Percentiles rank a stretch among this genome's conserved stretches.
These are phyloP conservation scores for Eulithis prunata DNA, from an alignment of 2,888 invertebrate species.

Conservation along the genomic window DNA sequence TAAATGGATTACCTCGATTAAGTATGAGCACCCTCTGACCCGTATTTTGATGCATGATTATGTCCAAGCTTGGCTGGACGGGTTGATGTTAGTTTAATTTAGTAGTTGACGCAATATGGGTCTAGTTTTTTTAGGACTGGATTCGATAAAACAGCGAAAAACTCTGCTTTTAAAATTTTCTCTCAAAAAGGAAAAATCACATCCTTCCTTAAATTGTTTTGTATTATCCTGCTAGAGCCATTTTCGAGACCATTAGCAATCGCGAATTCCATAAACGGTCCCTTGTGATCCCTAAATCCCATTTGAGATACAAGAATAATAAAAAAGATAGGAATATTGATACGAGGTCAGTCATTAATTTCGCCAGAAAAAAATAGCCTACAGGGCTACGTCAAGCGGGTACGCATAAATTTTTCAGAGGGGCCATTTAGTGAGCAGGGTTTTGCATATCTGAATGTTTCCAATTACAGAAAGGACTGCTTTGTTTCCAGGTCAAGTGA, in stretches of 20 bases:
- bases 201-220: slow-evolving; percentile 14
- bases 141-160: too few species aligned
- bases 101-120: too few species aligned
- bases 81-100: slow-evolving; percentile 22
- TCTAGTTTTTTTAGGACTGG: too few species aligned
- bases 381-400: slow-evolving; percentile 60
- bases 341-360: slow-evolving; percentile 37
- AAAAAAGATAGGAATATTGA: slow-evolving; percentile 34
- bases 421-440: slow-evolving; percentile 62
- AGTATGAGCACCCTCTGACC: slow-evolving; percentile 73
- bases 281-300: slow-evolving; percentile 30
- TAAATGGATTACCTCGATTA: slow-evolving; percentile 80
- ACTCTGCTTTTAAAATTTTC: background rate
- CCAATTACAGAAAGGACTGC: slow-evolving; percentile 66
- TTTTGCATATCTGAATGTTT: slow-evolving; percentile 75
- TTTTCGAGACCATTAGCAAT: slow-evolving; percentile 29
- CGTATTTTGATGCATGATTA: slow-evolving; percentile 74
- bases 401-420: slow-evolving; percentile 69
- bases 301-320: slow-evolving; percentile 28
- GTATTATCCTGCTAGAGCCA: slow-evolving; percentile 20
- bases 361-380: slow-evolving; percentile 30
- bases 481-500: slow-evolving; percentile 46
- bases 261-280: slow-evolving; percentile 26
- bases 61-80: slow-evolving; percentile 55
- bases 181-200: background rate